Evolutionary conservation across 1,140 invertebrate genomes (phyloP), one percentile per base, ranked within the genome.

Genomic region (Anoplolepis gracilipes): DNA sequence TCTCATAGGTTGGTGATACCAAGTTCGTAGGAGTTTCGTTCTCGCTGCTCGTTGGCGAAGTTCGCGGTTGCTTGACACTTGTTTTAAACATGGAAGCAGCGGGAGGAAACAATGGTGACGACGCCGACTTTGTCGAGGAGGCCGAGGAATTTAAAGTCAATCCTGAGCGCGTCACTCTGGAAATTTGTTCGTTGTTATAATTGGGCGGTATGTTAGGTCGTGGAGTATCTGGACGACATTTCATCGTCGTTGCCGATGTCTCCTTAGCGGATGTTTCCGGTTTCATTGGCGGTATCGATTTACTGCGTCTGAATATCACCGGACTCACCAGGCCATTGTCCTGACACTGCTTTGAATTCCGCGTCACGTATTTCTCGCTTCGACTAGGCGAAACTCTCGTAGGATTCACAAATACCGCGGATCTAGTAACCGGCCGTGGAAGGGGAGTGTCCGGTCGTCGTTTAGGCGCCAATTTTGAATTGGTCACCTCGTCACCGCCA

Each of bases 361-460:
- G 87, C 0, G 89, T 92, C 0, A 76, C 81, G 0, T 88, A 81
- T 33, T 89, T 86, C 10, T 92, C 91, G 19, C 70, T 19, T 46
- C 78, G 78, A 42, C 11, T 28, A 11, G 62, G 30, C 39, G 46
- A 36, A 6, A 36, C 13, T 46, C 57, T 73, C 7, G 22, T 0
- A 1, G 82, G 33, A 2, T 39, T 84, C 11, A 59, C 16, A 13
- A 13, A 64, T 1, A 85, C 55, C 39, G 62, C 59, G 4, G 90
- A 92, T 16, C 91, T 89, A 0, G 88, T 91, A 0, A 79, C 59
- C n/a, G 88, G 87, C 25, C 90, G 72, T 5, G 88, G 75, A 30
- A 93, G 69, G 0, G 93, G 92, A 6, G 92, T 93, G 6, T 93
- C 93, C 0, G 92, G 91, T 46, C 91, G 82, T 30, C 70, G 90